A percentile compares a stretch with the other conserved stretches of the same genome.
Evolutionary conservation across 2,888 invertebrate species (phyloP).

Genomic region (Noctua pronuba): DNA sequence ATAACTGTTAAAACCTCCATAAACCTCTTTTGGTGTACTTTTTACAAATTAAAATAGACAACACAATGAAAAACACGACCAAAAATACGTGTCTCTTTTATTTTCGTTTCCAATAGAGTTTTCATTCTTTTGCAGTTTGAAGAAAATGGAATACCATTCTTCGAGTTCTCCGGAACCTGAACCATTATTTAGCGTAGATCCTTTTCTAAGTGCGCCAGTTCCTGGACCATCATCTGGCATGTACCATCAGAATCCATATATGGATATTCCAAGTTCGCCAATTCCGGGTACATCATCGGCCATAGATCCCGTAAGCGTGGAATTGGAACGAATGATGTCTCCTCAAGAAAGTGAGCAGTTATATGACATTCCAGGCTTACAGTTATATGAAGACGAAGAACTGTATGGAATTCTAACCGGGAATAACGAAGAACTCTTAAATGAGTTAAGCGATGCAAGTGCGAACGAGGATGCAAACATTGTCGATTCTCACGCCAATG

Average conservation of each 20-base stretch:
- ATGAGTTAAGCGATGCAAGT: constrained; percentile 47
- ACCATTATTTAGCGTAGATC: constrained; percentile 53
- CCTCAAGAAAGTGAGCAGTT: constrained; percentile 54
- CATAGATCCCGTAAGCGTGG: constrained; percentile 54
- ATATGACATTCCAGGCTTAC: constrained; percentile 52
- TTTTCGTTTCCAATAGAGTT: constrained; percentile 45
- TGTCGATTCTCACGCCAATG: constrained; percentile 53
- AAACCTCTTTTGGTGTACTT: no score
- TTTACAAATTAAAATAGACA: no score
- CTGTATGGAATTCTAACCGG: constrained; percentile 50
- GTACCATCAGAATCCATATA: constrained; percentile 51
- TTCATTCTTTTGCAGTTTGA: constrained; percentile 50
- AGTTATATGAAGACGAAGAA: constrained; percentile 53
- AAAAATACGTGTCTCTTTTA: constrained; percentile 45
- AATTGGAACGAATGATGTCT: constrained; percentile 56
- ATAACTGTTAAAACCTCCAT: no score
- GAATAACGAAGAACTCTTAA: constrained; percentile 43
- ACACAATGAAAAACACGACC: constrained; percentile 26
- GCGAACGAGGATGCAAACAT: constrained; percentile 50
- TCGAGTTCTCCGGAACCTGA: constrained; percentile 52
- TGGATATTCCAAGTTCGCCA: constrained; percentile 56
- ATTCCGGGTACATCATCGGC: constrained; percentile 54
- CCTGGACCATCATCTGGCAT: constrained; percentile 54
- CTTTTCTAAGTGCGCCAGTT: constrained; percentile 49
- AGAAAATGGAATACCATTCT: constrained; percentile 50